phyloP scores from a whole-genome alignment of 2,797 vertebrate species.

The Astyanax mexicanus region DNA sequence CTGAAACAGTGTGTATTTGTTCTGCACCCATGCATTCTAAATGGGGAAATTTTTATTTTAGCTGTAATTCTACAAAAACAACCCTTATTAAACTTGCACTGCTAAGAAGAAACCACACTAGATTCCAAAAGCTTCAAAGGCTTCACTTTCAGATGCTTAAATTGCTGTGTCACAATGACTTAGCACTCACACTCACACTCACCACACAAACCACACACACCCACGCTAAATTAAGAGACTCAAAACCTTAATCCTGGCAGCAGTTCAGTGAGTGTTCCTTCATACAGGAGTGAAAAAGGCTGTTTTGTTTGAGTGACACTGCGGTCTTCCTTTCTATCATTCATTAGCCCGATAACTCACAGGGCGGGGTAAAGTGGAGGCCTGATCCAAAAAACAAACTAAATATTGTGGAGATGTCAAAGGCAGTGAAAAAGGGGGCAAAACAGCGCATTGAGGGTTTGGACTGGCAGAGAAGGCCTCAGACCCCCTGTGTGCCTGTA shows the following conservation, averaged over 20 bases:
- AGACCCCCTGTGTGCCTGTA: constrained; percentile 41
- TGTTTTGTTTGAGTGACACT: not conserved
- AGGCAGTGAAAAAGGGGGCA: not conserved
- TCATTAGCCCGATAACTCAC: constrained; percentile 30
- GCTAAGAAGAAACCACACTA: too few species aligned
- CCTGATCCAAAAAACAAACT: constrained; percentile 6
- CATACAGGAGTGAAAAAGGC: not conserved
- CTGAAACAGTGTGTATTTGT: too few species aligned
- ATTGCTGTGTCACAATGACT: not conserved
- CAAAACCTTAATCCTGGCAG: not conserved
- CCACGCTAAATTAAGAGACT: not conserved
- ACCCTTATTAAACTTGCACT: too few species aligned
- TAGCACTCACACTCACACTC: not conserved
- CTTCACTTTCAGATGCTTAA: not conserved
- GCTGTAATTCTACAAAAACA: too few species aligned
- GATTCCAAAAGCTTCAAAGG: too few species aligned
- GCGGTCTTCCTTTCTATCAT: constrained; percentile 30
- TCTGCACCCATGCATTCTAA: too few species aligned
- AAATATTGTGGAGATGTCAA: constrained; percentile 27
- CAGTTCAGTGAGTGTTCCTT: not conserved
- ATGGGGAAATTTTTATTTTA: too few species aligned
- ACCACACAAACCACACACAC: not conserved
- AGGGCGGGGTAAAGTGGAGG: constrained; percentile 16
- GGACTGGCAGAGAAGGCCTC: constrained; percentile 45
- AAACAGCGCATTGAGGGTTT: constrained; percentile 53